Evolutionary conservation across 1,140 invertebrate genomes (phyloP), one percentile per base, ranked within the genome.

Genomic region (Tetramorium alpestre): DNA sequence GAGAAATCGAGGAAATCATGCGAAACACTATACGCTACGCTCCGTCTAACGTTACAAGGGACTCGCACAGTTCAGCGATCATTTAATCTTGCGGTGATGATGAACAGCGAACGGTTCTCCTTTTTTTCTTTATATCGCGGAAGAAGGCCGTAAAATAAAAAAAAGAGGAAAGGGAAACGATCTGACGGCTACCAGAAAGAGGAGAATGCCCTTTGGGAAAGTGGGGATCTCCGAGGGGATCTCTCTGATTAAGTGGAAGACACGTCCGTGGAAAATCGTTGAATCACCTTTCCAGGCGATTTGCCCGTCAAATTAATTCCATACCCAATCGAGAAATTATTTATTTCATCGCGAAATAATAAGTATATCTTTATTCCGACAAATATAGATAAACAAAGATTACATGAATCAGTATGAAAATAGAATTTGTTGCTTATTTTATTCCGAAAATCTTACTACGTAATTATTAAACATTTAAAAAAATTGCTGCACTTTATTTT

Each of bases 61-160:
- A 73, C n/a, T n/a, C 44, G 22, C 10, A 56, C 16, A 33, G 44
- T 44, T 58, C 80, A 54, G 47, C 47, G 58, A 54, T 62, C 41
- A 25, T 85, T 75, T 76, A 85, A 76, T 85, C 33, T 76, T 64
- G 72, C 41, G 65, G n/a, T 25, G 22, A 16, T 82, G 54, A 82
- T 60, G 25, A 70, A 49, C 18, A 72, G 56, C 41, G 18, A 70
- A 38, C 10, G 11, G 16, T 2, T 67, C 28, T 44, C 8, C 4
- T 28, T 62, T 77, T 60, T 60, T 28, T 58, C 33, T 33, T 62
- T 28, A n/a, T 47, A 60, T 62, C 38, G 16, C 22, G 22, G 44
- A 62, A 64, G 58, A 64, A 49, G 22, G 16, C 18, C 22, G 44
- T 33, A 10, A 51, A 70, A 51, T 51, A 51, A 51, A 70, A 51